Base-by-base conservation (phyloP, 2,113 vertebrate species). In the Gambusia affinis region DNA sequence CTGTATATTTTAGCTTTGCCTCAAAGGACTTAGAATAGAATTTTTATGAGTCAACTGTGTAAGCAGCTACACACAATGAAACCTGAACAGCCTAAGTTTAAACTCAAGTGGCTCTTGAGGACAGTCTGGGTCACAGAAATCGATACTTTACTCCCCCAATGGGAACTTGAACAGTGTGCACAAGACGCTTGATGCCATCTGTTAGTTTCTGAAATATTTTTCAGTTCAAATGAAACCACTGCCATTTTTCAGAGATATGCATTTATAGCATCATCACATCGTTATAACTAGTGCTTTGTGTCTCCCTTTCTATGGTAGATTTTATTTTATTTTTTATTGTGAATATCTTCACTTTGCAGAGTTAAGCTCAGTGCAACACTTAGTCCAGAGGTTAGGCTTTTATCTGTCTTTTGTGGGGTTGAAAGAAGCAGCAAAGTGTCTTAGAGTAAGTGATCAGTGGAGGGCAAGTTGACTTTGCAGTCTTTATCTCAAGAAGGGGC, bases 391-490 rank as follows among this genome's bases (percentile, higher is more conserved):
- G 81, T 88, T 89, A 91, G 84, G 79, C 87, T 77, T 84, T 83
- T 78, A 81, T 78, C 85, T 85, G 4, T 77, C 54, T 73, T 91
- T 82, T 85, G 67, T 65, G 33, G n/a, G 63, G 47, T 30, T 67
- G 67, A 54, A 86, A 54, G 76, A 60, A 81, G 69, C 78, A 78
- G 39, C 3, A 65, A 86, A 82, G 82, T 69, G 70, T 66, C 76
- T 91, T 86, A 85, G 63, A 90, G 84, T 73, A 75, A 64, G 75
- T 80, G 85, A 88, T 92, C 85, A 85, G 72, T 80, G 44, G 81
- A 84, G 74, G 74, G 54, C 72, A 83, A 81, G 86, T 78, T 80
- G 79, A 85, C 83, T 90, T 78, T 69, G 35, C 72, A 80, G 70
- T 81, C 64, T 84, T 91, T 88, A 90, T 91, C 88, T 90, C 76